Evolutionary conservation across 1,140 invertebrate genomes (phyloP), one percentile per base, ranked within the genome.

Genomic region (Bombus balteatus): DNA sequence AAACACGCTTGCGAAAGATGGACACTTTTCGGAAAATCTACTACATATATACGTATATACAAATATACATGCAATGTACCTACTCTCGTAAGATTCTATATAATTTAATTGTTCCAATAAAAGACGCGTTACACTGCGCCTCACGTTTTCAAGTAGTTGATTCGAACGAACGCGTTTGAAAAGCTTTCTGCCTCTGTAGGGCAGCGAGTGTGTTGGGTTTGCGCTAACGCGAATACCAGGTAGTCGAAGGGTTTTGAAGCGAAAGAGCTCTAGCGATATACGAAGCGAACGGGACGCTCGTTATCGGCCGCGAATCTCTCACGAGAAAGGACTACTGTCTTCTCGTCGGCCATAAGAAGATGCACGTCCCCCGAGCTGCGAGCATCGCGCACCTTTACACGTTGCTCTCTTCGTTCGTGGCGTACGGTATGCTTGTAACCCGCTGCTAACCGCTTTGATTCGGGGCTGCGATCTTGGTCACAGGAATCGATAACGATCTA

Each of bases 301-400:
- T 91, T 93, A 93, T 93, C 93, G 80, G 75, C 70, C 81, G 89
- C 85, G 85, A 82, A 93, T 93, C 92, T 91, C 89, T 90, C 90
- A 75, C 73, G 84, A 83, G 81, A 75, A 77, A 85, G 87, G 86
- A 92, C 90, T 92, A 91, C 92, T 90, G 93, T 92, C 88, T 92
- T 91, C 89, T 80, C 84, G 47, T 81, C 85, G 41, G n/a, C 87
- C 83, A 86, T 89, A 90, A 92, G 86, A 89, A 88, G 90, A 92
- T 90, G 88, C 90, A 80, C 87, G 81, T 86, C 62, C 68, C 28
- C 53, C 59, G 68, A 73, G 47, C 79, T 59, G 43, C 77, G 76
- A 62, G 59, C 28, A 62, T 65, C 65, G 65, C 74, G 76, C 74
- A 73, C 70, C 59, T 85, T 87, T 85, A 80, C 75, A 87, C 86